These are phyloP conservation scores for Drosophila infuscata DNA, from an alignment of 2,888 invertebrate genomes.

Conservation along the genomic window DNA sequence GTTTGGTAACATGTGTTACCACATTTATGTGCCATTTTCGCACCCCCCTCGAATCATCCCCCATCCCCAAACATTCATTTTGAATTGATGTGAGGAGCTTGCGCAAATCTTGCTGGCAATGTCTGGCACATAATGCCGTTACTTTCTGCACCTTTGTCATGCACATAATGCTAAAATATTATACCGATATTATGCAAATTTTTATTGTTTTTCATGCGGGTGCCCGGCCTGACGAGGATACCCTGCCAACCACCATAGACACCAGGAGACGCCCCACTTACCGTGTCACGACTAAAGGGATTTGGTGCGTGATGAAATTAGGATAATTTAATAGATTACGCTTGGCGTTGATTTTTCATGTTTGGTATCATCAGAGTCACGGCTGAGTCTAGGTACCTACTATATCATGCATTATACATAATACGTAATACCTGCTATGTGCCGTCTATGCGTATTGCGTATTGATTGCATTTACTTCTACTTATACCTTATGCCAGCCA, in stretches of 20 bases:
- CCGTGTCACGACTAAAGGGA: constrained; percentile 62
- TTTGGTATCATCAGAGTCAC: constrained; percentile 5
- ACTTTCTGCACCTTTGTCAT: constrained; percentile 74
- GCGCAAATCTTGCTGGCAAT: constrained; percentile 32
- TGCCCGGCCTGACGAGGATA: neutral
- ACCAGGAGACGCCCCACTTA: neutral
- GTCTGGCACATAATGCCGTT: constrained; percentile 63
- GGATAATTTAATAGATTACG: constrained; percentile 81
- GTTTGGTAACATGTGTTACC: constrained; percentile 67
- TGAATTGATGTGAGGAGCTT: constrained; percentile 21
- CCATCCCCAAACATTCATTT: neutral
- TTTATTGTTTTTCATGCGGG: constrained; percentile 77
- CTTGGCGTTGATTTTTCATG: constrained; percentile 75
- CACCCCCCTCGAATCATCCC: neutral
- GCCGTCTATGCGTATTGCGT: constrained; percentile 76
- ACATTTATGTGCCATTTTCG: constrained; percentile 63
- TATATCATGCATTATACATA: constrained; percentile 60
- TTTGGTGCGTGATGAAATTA: constrained; percentile 80
- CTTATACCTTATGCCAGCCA: constrained; percentile 48
- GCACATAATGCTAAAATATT: constrained; percentile 81
- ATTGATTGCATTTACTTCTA: constrained; percentile 74
- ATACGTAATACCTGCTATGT: constrained; percentile 73
- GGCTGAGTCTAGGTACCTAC: constrained; percentile 1
- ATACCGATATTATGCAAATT: constrained; percentile 83
- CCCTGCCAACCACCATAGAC: neutral